These are phyloP conservation scores for Didymodactylos carnosus DNA, from an alignment of 2,888 invertebrate species.

Conservation along the genomic window DNA sequence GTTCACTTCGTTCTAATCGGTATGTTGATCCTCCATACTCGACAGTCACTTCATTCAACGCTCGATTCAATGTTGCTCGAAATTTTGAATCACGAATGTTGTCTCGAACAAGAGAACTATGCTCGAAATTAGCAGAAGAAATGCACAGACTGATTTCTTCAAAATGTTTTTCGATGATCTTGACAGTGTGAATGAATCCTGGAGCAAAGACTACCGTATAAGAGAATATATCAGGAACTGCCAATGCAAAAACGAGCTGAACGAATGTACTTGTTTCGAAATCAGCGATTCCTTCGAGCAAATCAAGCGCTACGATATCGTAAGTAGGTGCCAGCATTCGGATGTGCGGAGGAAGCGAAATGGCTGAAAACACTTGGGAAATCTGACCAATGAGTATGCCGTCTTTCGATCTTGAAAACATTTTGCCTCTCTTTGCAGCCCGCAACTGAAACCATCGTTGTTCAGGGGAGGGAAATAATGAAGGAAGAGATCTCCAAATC, in stretches of 20 bases:
- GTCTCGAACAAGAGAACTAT: neutral
- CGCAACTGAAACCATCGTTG: too few relatives aligned
- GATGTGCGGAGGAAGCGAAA: too few relatives aligned
- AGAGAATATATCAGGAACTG: neutral
- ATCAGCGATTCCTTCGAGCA: too few relatives aligned
- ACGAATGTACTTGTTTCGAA: neutral
- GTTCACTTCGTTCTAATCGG: neutral
- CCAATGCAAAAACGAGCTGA: neutral
- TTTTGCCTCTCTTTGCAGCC: too few relatives aligned
- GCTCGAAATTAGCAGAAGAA: neutral
- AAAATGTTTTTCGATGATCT: neutral
- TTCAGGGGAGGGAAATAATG: too few relatives aligned
- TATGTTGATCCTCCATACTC: neutral
- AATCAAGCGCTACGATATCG: too few relatives aligned
- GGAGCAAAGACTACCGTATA: neutral
- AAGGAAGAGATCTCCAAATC: too few relatives aligned
- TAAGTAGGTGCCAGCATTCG: too few relatives aligned
- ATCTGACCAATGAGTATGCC: too few relatives aligned
- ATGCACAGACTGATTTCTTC: neutral
- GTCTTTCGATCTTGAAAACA: too few relatives aligned
- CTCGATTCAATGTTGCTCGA: neutral
- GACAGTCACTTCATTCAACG: neutral
- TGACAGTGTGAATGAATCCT: neutral
- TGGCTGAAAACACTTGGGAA: too few relatives aligned
- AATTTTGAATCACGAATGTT: neutral